These are phyloP conservation scores for Aselliscus stoliczkanus DNA, from an alignment of 2,797 vertebrate species.

Conservation along the genomic window DNA sequence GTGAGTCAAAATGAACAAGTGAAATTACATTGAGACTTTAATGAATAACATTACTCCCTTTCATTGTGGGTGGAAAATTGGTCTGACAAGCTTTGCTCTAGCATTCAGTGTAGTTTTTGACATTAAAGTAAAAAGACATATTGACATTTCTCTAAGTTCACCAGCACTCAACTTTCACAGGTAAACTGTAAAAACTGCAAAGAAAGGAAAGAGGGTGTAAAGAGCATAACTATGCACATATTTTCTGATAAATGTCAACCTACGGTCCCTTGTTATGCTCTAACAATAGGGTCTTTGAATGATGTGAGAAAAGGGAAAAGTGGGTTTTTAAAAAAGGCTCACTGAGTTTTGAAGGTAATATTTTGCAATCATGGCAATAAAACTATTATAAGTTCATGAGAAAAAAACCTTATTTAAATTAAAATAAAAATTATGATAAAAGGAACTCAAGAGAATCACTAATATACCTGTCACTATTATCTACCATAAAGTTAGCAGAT, in stretches of 20 bases:
- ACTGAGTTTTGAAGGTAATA: conserved; percentile 5
- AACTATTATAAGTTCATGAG: conserved; percentile 42
- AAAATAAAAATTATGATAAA: conserved; percentile 59
- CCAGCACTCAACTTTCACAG: conserved; percentile 69
- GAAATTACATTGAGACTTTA: conserved; percentile 60
- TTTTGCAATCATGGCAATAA: conserved; percentile 22
- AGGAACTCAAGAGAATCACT: conserved; percentile 3
- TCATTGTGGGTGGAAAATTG: conserved; percentile 55
- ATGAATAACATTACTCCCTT: conserved; percentile 56
- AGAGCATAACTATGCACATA: conserved; percentile 49
- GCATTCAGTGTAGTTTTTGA: conserved; percentile 63
- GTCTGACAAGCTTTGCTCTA: conserved; percentile 64
- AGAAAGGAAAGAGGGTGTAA: conserved; percentile 50
- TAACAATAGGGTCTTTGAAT: conserved; percentile 40
- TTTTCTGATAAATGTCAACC: conserved; percentile 68
- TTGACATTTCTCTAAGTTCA: conserved; percentile 75
- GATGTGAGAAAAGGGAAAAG: conserved; percentile 6
- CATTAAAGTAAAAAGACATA: conserved; percentile 75
- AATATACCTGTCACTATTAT: not conserved
- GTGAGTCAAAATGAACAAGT: not conserved
- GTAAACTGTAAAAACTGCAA: conserved; percentile 75
- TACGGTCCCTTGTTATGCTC: conserved; percentile 56
- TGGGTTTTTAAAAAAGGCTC: conserved; percentile 1
- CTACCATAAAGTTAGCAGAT: not conserved
- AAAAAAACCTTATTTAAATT: conserved; percentile 66